Conservation (phyloP, 2,888 invertebrate genomes). For the Masnerella sp. region DNA sequence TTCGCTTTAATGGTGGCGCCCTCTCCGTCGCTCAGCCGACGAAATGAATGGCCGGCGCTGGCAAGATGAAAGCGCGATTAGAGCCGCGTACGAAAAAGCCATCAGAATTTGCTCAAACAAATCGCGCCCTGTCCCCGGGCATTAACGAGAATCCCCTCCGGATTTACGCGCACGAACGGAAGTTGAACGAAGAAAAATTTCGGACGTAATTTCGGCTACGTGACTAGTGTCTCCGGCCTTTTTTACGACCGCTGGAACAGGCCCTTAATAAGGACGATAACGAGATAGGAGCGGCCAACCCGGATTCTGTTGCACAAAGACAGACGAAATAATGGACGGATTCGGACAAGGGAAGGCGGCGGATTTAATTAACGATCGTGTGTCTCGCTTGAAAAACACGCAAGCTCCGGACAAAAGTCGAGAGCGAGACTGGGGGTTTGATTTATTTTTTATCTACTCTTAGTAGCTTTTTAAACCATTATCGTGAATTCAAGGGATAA, state of each 20-base stretch:
- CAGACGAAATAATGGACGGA: constrained; percentile 41
- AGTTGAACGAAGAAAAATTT: constrained; percentile 47
- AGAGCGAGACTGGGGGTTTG: not conserved
- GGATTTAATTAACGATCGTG: constrained; percentile 41
- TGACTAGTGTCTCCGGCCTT: constrained; percentile 38
- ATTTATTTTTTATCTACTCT: too few relatives aligned
- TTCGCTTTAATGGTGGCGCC: constrained; percentile 52
- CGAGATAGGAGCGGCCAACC: constrained; percentile 64
- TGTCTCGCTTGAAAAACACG: constrained; percentile 24
- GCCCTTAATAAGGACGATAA: constrained; percentile 69
- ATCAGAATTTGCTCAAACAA: constrained; percentile 44
- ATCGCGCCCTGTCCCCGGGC: constrained; percentile 26
- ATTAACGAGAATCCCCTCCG: constrained; percentile 46
- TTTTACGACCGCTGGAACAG: constrained; percentile 53
- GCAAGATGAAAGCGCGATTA: constrained; percentile 32
- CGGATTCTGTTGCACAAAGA: constrained; percentile 40
- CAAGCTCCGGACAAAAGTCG: not conserved
- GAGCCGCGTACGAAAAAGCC: constrained; percentile 6
- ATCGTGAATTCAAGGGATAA: too few relatives aligned
- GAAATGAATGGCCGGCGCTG: constrained; percentile 29
- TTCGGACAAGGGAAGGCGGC: constrained; percentile 5
- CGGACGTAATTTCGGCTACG: constrained; percentile 48
- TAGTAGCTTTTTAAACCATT: too few relatives aligned
- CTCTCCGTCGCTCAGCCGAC: constrained; percentile 8
- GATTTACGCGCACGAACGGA: constrained; percentile 47